Evolutionary conservation across 37 sponge, comb jelly and placozoan genomes (phyloP), one percentile per base, ranked within the genome.

Genomic region (Halichondria panicea): DNA sequence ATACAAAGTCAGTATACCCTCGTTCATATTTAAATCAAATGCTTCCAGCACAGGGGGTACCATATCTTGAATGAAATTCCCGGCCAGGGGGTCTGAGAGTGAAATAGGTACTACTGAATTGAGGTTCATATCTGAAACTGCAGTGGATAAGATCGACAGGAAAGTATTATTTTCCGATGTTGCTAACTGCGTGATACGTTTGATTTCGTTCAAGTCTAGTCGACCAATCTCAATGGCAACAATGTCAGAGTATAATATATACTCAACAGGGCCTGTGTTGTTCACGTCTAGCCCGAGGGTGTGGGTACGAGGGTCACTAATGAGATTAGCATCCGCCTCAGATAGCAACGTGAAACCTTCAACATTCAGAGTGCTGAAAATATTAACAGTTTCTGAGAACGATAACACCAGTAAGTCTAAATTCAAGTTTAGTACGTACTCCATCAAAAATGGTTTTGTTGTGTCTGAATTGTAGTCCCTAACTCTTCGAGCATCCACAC

Each of bases 351-450:
- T 89, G 64, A 93, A 59, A 18, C 38, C 43, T 7, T 72, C 27
- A 24, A 89, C 43, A 35, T 73, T 68, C 31, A 93, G 72, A 35
- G 84, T 82, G 43, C 33, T 46, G 22, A 55, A 0, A 21, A 89
- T 87, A 65, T 84, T 76, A 5, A 95, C 89, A 12, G 96, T 91
- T 48, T 95, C 96, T 39, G 86, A 87, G 70, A 95, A 91, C 8
- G 57, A 71, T 24, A 95, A 50, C 7, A 55, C 72, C n/a, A 95
- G 75, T 66, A 70, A 40, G 25, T 88, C 83, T 3, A 69, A 33
- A 38, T 82, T 79, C 18, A 95, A 71, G 38, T 83, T 62, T 2
- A 95, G 84, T 18, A 68, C 73, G 44, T 69, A 95, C 33, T 59
- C 59, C 36, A 45, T 52, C 61, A 95, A 52, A 0, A 41, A 71